Evolutionary conservation across 2,113 vertebrate species (phyloP), one percentile per base, ranked within the genome.

Genomic region (Podilymbus podiceps): DNA sequence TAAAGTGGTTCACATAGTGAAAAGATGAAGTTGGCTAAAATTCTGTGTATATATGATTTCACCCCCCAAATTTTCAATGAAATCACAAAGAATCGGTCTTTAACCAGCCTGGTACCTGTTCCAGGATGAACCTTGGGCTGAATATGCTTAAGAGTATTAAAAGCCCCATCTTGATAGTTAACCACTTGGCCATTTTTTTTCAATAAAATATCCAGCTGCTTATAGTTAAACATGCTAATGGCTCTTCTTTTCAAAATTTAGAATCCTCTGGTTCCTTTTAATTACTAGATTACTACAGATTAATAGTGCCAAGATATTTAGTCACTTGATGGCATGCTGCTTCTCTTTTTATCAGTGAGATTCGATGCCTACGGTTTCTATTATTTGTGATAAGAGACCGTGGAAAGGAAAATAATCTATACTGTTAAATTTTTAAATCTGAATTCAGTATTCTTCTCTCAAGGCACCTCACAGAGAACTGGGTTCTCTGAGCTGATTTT

Each of bases 341-440:
- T 93, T 94, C 83, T 89, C 55, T 91, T 91, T 93, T 71, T 56
- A 28, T 87, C 90, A 35, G 72, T 68, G 90, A 91, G 90, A 90
- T 69, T 6, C 64, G 78, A 89, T 94, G 85, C 87, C 76, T 82
- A 11, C 31, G 44, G 47, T 77, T 84, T 80, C 84, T 74, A n/a
- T 35, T 66, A 3, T 55, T 81, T 86, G 33, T 74, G 33, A 81
- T 40, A 88, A 83, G 0, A 95, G 42, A 42, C 46, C 7, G 10
- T 13, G 60, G 72, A 30, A 81, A 90, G 68, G 21, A 38, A 93
- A 88, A 75, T 47, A 56, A 72, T 64, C 77, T 5, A 17, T 24
- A 4, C 7, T 47, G 42, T 30, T 76, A 8, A 12, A 35, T 52
- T 77, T 89, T 83, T 1, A 50, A 92, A 68, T 76, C 40, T 30